Base-by-base conservation (phyloP, 2,113 vertebrate species). In the Tenrec ecaudatus region DNA sequence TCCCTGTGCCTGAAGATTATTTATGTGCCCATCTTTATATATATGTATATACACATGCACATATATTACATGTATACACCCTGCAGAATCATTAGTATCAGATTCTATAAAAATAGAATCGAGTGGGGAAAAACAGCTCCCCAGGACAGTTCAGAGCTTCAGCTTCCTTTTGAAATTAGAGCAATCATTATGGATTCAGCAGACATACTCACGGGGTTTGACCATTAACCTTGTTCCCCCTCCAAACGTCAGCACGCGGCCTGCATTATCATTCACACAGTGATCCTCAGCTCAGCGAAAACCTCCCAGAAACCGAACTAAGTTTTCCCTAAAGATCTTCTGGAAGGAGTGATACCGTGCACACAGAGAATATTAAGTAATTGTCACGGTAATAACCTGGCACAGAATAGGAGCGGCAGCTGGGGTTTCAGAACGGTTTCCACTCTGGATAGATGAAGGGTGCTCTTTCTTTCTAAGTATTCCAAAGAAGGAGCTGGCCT, bases 241-340 rank as follows among this genome's bases (percentile, higher is more conserved):
- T 90, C 95, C 97, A 83, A 94, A 95, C 8, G 38, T 96, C 84
- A 90, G 40, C 66, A 1, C 27, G 20, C 23, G 22, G 93, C 69
- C 95, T 79, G 79, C 80, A 94, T 60, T 85, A 94, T 90, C 96
- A 96, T 95, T 96, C 95, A 96, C 93, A 95, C 0, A 57, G 71
- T 96, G 91, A 53, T 97, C 86, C 94, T 94, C 94, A 84, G 96
- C 94, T 97, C 95, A 96, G 95, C 96, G 92, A 95, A 97, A 97
- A 96, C 96, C 96, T 96, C 93, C 96, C 69, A 88, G 96, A 96
- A 93, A 93, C 93, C 2, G 75, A 94, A 82, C 95, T 85, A 96
- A 95, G 93, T 96, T 97, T 96, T 92, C 97, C 96, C 96, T 95
- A 92, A 96, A 97, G 96, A 96, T 94, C 83, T 91, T 94, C 93